Base-by-base conservation (phyloP, 2,113 vertebrate species). In the Callocephalon fimbriatum region DNA sequence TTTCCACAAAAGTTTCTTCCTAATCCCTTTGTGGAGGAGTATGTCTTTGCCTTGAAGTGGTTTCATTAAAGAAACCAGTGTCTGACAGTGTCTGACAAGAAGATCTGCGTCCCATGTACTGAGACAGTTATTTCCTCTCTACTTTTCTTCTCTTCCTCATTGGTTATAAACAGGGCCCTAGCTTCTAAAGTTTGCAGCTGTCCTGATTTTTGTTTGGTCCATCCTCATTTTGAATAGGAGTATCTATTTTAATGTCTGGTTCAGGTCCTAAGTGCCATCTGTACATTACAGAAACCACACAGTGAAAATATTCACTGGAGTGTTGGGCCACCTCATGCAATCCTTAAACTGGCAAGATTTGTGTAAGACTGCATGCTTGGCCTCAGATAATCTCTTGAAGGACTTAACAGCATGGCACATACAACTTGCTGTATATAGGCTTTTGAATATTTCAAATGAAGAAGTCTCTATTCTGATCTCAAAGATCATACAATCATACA, bases 201-300 rank as follows among this genome's bases (percentile, higher is more conserved):
- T 37, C 80, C 92, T 87, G 82, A 58, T 93, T 96, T 95, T 88
- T 5, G 1, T 72, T 80, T 78, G n/a, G 37, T 67, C 44, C 40
- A 95, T 56, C 51, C 83, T 95, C 48, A 50, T 92, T 96, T 29
- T 91, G 86, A 75, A 61, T 40, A 62, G 45, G 22, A 79, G 47
- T 90, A 47, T 72, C 71, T 94, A 68, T 95, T 96, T 89, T 87
- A 89, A 82, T 66, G 93, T 68, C 83, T 76, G 47, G 37, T 94
- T 92, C 83, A 92, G 45, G 22, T 58, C 56, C 51, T 90, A 27
- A 54, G n/a, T 35, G 54, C 9, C 56, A 20, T 38, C 31, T 56
- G 15, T 68, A 7, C n/a, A 27, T 75, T 73, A 38, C 7, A 84
- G 68, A 88, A 86, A 61, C 7, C 51, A 27, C 21, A 47, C 40